Evolutionary conservation across 2,888 invertebrate genomes (phyloP), one percentile per base, ranked within the genome.

Genomic region (Caenorhabditis doughertyi): DNA sequence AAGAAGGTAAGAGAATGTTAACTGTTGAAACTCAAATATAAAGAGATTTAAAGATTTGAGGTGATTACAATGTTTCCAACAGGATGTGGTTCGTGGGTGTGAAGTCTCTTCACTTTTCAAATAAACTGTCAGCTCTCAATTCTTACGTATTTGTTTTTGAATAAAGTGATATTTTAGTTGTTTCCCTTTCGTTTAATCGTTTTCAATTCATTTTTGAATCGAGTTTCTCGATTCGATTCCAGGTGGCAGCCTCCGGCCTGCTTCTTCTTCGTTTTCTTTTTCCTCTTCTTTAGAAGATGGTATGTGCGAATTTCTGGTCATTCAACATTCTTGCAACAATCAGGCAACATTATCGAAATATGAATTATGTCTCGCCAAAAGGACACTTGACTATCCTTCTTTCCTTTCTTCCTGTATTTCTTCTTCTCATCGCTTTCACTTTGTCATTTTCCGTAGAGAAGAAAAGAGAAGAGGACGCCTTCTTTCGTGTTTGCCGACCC

Each of bases 311-410:
- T 51, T 71, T 64, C 74, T 74, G 65, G 74, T 58, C 74, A 74
- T 74, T 74, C 74, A 74, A 67, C 74, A 74, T 74, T 74, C 74
- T 56, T 74, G 65, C 65, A 74, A 56, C 67, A 76, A 76, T 67
- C 76, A 76, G 65, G 67, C 76, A 51, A 67, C 76, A 68, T 76
- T 68, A 67, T 76, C 76, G 76, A 67, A 67, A 68, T 62, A 70
- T 77, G 68, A 77, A 68, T 77, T 68, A 67, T 67, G 76, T 76
- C 67, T 67, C 67, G 67, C 65, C 64, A 64, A 76, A 67, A 67
- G 56, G 67, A 67, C 58, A 56, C 74, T 76, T 51, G 53, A 53
- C 64, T 62, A 62, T 72, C 62, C 39, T 29, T 29, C 32, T 42
- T 49, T 47, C 67, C 53, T 55, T n/a, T 76, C 64, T 73, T 64